Evolutionary conservation across 2,113 vertebrate species (phyloP).

Genomic region (Thomomys bottae): DNA sequence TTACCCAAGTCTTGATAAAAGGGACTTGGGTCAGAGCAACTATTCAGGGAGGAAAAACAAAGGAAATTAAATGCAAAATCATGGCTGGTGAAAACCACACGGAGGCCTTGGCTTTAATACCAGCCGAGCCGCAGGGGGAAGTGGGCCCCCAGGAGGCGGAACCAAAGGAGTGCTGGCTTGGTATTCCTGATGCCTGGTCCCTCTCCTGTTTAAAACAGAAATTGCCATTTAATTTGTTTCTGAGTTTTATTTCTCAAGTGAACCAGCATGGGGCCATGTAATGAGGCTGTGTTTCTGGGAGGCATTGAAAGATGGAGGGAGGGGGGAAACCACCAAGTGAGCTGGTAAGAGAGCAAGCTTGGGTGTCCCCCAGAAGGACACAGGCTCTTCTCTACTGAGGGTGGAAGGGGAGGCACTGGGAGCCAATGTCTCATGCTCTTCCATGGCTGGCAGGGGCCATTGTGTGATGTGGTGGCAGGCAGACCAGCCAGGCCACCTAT

Average conservation of each 20-base stretch:
- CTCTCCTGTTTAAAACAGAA: constrained; percentile 68
- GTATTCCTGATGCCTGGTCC: constrained; percentile 46
- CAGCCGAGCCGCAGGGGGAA: not conserved
- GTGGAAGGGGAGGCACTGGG: too few relatives aligned
- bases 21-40: constrained; percentile 66
- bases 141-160: constrained; percentile 64
- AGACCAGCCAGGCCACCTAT: not conserved
- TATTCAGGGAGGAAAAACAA: constrained; percentile 66
- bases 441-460: accelerated
- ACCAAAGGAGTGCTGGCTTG: constrained; percentile 50
- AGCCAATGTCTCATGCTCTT: accelerated
- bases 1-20: constrained; percentile 71
- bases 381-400: not conserved
- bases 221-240: constrained; percentile 80
- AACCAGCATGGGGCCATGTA: constrained; percentile 74
- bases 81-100: constrained; percentile 36
- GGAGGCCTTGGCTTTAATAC: constrained; percentile 63
- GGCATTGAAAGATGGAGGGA: constrained; percentile 76
- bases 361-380: not conserved
- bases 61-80: constrained; percentile 76
- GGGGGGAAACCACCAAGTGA: not conserved
- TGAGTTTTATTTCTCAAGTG: constrained; percentile 80
- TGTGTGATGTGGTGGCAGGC: not conserved
- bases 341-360: not conserved
- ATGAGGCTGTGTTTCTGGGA: constrained; percentile 76